Evolutionary conservation across 2,888 invertebrate genomes (phyloP).

Genomic region (Clistopyga incitator): DNA sequence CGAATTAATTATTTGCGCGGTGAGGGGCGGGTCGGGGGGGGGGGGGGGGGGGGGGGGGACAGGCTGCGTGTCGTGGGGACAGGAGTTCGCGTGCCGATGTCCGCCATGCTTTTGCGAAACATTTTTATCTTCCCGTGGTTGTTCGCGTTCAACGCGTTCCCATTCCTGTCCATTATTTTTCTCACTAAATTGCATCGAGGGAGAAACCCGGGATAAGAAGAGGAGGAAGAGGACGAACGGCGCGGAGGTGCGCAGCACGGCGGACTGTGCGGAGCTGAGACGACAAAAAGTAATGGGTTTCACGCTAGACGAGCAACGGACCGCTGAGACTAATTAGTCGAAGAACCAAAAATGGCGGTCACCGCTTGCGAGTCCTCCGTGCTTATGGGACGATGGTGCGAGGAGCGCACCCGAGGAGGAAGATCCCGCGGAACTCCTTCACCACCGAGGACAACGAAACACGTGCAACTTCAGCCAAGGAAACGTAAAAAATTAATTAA

Average conservation of each 20-base stretch:
- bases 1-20: conserved; percentile 58
- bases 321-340: conserved; percentile 78
- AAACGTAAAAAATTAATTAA: background rate
- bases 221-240: conserved; percentile 50
- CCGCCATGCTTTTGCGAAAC: conserved; percentile 39
- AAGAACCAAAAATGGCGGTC: conserved; percentile 77
- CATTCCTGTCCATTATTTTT: conserved; percentile 40
- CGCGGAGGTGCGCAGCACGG: conserved; percentile 47
- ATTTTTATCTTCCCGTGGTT: conserved; percentile 56
- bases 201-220: conserved; percentile 23
- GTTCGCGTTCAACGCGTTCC: conserved; percentile 42
- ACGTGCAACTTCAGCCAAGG: background rate
- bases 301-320: conserved; percentile 75
- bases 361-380: conserved; percentile 56
- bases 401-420: background rate
- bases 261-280: conserved; percentile 42
- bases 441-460: background rate
- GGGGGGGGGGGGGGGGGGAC: too few species aligned
- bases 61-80: conserved; percentile 12
- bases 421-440: conserved; percentile 20
- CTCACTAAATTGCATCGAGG: conserved; percentile 42
- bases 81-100: conserved; percentile 59
- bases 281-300: conserved; percentile 80
- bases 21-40: too few species aligned
- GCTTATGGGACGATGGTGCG: background rate